Conservation (phyloP, 2,113 vertebrate species). For the Halichoerus grypus region DNA sequence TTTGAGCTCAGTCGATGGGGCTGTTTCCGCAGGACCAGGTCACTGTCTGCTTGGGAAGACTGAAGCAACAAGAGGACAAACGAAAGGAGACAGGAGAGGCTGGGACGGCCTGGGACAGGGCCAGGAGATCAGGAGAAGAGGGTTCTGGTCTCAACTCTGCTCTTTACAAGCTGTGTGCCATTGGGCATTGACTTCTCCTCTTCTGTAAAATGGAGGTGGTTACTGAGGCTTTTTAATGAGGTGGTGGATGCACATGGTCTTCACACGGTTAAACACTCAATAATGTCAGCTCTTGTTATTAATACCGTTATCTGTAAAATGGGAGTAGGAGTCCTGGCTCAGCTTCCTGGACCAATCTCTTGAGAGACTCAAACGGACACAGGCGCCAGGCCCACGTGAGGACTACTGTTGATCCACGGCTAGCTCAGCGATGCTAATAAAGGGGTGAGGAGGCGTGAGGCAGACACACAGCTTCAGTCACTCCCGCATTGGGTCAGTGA, state of each 20-base stretch:
- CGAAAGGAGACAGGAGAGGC: neutral
- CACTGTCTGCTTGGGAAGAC: neutral
- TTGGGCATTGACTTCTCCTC: neutral
- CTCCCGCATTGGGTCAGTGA: slow-evolving; percentile 12
- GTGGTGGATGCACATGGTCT: neutral
- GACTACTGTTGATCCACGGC: neutral
- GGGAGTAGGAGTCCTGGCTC: slow-evolving; percentile 30
- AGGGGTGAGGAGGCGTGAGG: slow-evolving; percentile 47
- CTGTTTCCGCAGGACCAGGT: neutral
- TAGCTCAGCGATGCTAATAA: slow-evolving; percentile 31
- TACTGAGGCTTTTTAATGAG: neutral
- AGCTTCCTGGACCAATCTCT: slow-evolving; percentile 26
- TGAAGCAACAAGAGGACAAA: neutral
- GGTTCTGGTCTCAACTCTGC: neutral
- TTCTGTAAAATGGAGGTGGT: neutral
- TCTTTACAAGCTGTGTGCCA: neutral
- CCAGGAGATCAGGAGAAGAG: neutral
- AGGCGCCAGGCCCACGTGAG: neutral
- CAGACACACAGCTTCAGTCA: neutral
- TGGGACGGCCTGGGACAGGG: neutral
- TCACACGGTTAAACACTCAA: neutral
- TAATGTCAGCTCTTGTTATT: neutral
- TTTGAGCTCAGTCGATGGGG: neutral
- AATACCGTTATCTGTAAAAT: neutral
- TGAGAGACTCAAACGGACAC: slow-evolving; percentile 20